phyloP scores from a whole-genome alignment of 2,888 invertebrate species.

The Apotomis turbidana region DNA sequence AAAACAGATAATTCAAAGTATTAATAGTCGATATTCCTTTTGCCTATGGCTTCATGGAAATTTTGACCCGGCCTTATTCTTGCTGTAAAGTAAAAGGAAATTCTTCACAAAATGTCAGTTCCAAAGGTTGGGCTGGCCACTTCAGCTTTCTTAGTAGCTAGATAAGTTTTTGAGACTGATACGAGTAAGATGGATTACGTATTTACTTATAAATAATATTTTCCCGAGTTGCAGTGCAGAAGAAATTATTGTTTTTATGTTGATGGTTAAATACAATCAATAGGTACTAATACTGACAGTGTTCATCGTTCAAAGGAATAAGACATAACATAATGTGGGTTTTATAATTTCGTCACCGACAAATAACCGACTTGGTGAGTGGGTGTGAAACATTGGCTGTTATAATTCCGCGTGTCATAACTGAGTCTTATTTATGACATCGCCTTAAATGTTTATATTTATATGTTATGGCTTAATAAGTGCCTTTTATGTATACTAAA shows the following conservation, averaged over 20 bases:
- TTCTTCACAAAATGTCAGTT: no score
- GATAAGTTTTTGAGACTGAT: no score
- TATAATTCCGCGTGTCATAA: slow-evolving; percentile 38
- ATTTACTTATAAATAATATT: no score
- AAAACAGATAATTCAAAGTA: no score
- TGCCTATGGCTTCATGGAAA: no score
- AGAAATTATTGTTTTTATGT: background rate
- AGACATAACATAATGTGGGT: slow-evolving; percentile 11
- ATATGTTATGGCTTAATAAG: slow-evolving; percentile 28
- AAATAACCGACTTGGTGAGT: slow-evolving; percentile 27
- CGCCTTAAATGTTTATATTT: slow-evolving; percentile 6
- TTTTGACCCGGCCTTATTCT: no score
- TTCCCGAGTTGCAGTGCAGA: background rate
- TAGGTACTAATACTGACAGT: slow-evolving; percentile 15
- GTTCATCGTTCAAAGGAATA: background rate
- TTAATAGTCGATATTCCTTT: no score
- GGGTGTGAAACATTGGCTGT: slow-evolving; percentile 33
- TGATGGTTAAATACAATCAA: background rate
- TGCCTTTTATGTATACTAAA: slow-evolving; percentile 15
- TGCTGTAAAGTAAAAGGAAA: no score
- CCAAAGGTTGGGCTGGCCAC: no score
- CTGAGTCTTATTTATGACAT: slow-evolving; percentile 31
- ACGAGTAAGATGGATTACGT: no score
- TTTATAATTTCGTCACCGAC: slow-evolving; percentile 34
- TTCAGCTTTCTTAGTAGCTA: no score